Percentiles rank a stretch among this genome's conserved stretches.
These are phyloP conservation scores for Trididemnum nubilum DNA, from an alignment of 23 tunicate species.

Conservation along the genomic window DNA sequence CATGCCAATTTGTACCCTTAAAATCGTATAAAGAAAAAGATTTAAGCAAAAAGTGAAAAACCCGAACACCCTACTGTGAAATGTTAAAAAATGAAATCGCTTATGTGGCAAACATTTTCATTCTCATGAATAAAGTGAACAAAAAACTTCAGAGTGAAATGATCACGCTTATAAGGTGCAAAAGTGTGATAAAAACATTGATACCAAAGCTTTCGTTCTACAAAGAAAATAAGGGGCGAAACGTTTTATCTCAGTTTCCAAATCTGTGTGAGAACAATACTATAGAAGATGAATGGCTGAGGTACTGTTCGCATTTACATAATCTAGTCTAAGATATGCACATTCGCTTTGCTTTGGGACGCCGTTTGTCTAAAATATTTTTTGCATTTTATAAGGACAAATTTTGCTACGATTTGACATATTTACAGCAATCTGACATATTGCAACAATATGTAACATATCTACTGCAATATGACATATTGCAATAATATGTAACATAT, in stretches of 20 bases:
- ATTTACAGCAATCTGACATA: no score
- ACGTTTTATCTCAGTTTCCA: slow-evolving; percentile 36
- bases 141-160: slow-evolving; percentile 55
- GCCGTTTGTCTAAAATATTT: no score
- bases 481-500: no score
- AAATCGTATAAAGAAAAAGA: no score
- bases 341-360: slow-evolving; percentile 42
- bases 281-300: slow-evolving; percentile 25
- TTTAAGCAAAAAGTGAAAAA: no score
- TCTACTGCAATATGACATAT: no score
- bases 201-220: slow-evolving; percentile 18
- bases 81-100: slow-evolving; percentile 35
- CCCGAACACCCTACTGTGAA: no score
- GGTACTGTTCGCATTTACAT: slow-evolving; percentile 21
- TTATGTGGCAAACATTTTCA: slow-evolving; percentile 37
- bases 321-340: slow-evolving; percentile 11
- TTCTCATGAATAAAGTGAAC: slow-evolving; percentile 49
- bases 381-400: no score
- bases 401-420: no score
- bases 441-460: no score
- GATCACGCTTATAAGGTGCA: slow-evolving; percentile 44
- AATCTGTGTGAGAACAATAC: slow-evolving; percentile 28
- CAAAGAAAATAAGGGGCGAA: slow-evolving; percentile 36
- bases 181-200: slow-evolving; percentile 23
- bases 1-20: no score